Evolutionary conservation across 2,113 vertebrate genomes (phyloP), one percentile per base, ranked within the genome.

Genomic region (Papio anubis): DNA sequence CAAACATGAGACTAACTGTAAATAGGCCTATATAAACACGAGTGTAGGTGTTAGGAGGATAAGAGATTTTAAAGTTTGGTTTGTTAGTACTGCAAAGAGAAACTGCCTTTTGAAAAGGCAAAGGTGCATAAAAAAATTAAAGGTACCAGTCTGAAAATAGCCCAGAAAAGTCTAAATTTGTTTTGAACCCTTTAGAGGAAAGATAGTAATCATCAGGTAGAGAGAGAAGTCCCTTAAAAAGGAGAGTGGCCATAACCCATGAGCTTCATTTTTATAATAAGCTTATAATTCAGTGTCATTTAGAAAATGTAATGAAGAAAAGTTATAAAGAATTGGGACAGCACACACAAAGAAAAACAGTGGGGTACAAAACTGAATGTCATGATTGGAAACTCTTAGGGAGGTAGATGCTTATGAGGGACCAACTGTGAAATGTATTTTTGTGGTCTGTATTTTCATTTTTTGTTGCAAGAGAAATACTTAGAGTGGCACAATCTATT

Each of bases 251-350:
- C 57, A 55, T 55, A 45, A 93, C 20, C 27, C 40, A 61, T 81
- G 18, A 82, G 43, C 61, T 50, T 38, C 68, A 91, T 91, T 80
- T 90, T 35, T 72, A 78, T 50, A 86, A 52, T 93, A 73, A 97
- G 61, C 40, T 68, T 94, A 81, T 70, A 57, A 88, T 80, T 75
- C n/a, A 23, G 13, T 30, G 57, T 70, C 48, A 88, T 45, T 84
- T 70, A 20, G 68, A 90, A 96, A 94, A 25, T 38, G 17, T 21
- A 95, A 95, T 83, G 88, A 73, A 93, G 80, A 90, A 93, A 80
- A 89, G 45, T 20, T 25, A 72, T 75, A 48, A 87, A 82, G 6
- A 93, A 57, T 70, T 81, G 50, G 55, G 43, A 55, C n/a, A 85
- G 43, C 38, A 91, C 8, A 85, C 32, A 81, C 16, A 88, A 64